Percentiles rank a stretch among this genome's conserved stretches.
These are phyloP conservation scores for Ooceraea biroi DNA, from an alignment of 1,140 invertebrate genomes.

Conservation along the genomic window DNA sequence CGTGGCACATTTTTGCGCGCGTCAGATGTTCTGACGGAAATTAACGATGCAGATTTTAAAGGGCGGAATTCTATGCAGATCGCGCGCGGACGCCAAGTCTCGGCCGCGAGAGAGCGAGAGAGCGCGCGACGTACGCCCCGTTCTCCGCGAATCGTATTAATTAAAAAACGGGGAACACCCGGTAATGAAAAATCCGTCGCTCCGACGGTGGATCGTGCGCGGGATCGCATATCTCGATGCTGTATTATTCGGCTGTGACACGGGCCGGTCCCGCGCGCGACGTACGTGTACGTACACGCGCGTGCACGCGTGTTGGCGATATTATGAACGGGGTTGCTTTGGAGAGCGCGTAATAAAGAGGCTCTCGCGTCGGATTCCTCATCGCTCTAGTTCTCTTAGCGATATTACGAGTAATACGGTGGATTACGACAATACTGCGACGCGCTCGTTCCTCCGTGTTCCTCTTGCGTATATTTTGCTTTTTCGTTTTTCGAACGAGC, in stretches of 20 bases:
- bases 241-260: conserved; percentile 48
- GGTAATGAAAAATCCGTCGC: conserved; percentile 56
- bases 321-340: conserved; percentile 53
- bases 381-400: conserved; percentile 39
- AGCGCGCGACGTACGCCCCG: conserved; percentile 33
- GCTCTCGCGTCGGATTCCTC: conserved; percentile 6
- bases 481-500: conserved; percentile 5
- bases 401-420: conserved; percentile 34
- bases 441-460: conserved; percentile 34
- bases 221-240: conserved; percentile 40
- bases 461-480: conserved; percentile 13
- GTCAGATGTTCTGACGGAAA: conserved; percentile 60
- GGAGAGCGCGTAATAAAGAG: conserved; percentile 40
- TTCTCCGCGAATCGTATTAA: conserved; percentile 57
- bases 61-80: conserved; percentile 49
- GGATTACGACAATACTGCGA: conserved; percentile 39
- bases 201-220: conserved; percentile 19
- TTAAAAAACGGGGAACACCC: conserved; percentile 38
- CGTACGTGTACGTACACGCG: neutral
- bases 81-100: conserved; percentile 10
- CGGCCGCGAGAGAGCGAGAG: conserved; percentile 19
- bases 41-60: conserved; percentile 64
- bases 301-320: conserved; percentile 11
- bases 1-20: conserved; percentile 59
- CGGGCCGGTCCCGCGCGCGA: conserved; percentile 4